phyloP scores from a whole-genome alignment of 2,797 vertebrate species.

The Taeniopygia guttata region DNA sequence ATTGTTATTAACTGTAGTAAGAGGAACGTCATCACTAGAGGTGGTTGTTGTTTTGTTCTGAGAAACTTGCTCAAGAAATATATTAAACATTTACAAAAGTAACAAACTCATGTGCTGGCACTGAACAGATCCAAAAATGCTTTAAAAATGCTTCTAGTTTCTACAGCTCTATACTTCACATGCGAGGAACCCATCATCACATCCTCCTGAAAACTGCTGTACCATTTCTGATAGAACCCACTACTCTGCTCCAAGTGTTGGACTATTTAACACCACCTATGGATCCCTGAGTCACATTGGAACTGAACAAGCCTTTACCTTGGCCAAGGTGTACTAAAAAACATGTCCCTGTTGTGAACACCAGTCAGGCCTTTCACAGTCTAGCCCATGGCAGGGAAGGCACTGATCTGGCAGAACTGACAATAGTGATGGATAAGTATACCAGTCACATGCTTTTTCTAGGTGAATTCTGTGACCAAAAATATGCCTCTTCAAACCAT shows the following conservation, averaged over 20 bases:
- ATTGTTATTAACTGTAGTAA: neutral
- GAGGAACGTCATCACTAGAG: neutral
- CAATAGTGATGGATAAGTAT: neutral
- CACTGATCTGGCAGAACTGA: neutral
- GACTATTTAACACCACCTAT: neutral
- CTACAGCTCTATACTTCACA: neutral
- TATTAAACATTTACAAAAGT: neutral
- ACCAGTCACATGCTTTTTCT: neutral
- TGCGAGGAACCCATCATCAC: neutral
- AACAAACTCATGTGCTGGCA: neutral
- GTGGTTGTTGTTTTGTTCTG: neutral
- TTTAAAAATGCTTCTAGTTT: neutral
- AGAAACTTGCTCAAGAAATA: neutral
- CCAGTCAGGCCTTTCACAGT: neutral
- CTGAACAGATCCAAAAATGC: neutral
- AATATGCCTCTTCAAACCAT: neutral
- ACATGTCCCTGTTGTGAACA: neutral
- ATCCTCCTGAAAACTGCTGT: neutral
- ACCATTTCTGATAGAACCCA: neutral
- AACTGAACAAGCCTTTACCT: neutral
- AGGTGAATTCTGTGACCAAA: neutral
- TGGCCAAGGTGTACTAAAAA: neutral
- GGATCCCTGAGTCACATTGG: neutral
- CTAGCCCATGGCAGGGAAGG: neutral
- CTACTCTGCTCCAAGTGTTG: neutral